Evolutionary conservation across 1,140 invertebrate species (phyloP).

Genomic region (Samia ricini): DNA sequence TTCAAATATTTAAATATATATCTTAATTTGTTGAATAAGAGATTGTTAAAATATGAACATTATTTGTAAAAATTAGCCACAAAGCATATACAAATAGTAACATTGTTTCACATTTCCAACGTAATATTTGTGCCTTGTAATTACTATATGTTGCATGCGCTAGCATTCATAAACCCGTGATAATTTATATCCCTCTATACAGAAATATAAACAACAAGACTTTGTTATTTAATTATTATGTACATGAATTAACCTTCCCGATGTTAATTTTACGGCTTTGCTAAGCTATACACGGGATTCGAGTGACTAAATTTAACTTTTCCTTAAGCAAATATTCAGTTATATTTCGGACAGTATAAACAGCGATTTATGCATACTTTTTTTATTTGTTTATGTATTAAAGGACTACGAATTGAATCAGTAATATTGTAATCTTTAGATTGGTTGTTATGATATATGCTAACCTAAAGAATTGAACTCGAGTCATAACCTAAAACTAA

Average conservation of each 20-base stretch:
- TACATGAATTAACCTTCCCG: conserved; percentile 23
- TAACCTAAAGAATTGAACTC: too few relatives aligned
- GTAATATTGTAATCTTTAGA: too few relatives aligned
- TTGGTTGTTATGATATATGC: too few relatives aligned
- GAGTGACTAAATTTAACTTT: neutral
- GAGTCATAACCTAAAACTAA: too few relatives aligned
- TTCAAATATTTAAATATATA: too few relatives aligned
- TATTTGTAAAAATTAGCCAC: neutral
- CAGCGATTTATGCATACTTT: too few relatives aligned
- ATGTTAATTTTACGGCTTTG: conserved; percentile 13
- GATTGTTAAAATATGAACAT: neutral
- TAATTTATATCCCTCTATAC: conserved; percentile 5
- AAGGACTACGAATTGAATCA: too few relatives aligned
- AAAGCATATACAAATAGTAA: neutral
- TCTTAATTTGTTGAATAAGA: too few relatives aligned
- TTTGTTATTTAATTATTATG: conserved; percentile 24
- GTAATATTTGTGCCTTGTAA: neutral
- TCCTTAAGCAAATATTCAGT: neutral
- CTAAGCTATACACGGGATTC: neutral
- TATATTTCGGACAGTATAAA: too few relatives aligned
- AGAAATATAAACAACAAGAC: conserved; percentile 14
- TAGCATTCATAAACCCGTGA: neutral
- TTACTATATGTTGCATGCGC: neutral
- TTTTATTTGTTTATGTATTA: too few relatives aligned
- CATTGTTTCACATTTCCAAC: neutral